These are phyloP conservation scores for Phalacrocorax carbo DNA, from an alignment of 2,113 vertebrate species.

Conservation along the genomic window DNA sequence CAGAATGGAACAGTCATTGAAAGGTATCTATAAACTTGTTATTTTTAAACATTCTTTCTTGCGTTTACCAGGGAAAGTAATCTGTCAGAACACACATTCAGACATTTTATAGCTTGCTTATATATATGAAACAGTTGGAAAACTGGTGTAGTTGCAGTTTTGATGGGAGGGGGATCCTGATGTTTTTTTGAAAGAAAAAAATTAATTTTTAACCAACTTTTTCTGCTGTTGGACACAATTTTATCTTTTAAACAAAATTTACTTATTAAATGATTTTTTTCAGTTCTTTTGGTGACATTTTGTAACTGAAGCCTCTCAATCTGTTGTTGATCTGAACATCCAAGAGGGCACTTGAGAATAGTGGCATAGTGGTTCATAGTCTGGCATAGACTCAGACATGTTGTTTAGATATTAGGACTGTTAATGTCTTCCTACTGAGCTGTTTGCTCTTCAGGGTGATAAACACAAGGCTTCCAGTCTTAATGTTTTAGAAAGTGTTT, in stretches of 20 bases:
- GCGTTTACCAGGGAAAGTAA: not conserved
- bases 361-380: not conserved
- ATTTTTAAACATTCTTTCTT: not conserved
- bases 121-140: not conserved
- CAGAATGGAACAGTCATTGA: slow-evolving; percentile 98
- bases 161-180: fast-evolving
- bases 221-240: not conserved
- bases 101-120: not conserved
- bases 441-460: not conserved
- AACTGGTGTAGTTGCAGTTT: not conserved
- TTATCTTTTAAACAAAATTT: not conserved
- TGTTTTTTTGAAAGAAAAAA: not conserved
- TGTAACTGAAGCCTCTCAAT: not conserved
- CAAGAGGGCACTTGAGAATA: not conserved
- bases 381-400: not conserved
- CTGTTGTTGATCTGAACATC: not conserved
- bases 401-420: not conserved
- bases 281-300: not conserved
- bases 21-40: slow-evolving; percentile 78
- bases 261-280: not conserved
- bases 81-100: not conserved
- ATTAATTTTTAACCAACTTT: not conserved
- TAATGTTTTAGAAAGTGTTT: not conserved
- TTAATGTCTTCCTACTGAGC: not conserved
- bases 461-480: not conserved